Evolutionary conservation across 2,797 vertebrate species (phyloP), one percentile per base, ranked within the genome.

Genomic region (Knipowitschia caucasica): DNA sequence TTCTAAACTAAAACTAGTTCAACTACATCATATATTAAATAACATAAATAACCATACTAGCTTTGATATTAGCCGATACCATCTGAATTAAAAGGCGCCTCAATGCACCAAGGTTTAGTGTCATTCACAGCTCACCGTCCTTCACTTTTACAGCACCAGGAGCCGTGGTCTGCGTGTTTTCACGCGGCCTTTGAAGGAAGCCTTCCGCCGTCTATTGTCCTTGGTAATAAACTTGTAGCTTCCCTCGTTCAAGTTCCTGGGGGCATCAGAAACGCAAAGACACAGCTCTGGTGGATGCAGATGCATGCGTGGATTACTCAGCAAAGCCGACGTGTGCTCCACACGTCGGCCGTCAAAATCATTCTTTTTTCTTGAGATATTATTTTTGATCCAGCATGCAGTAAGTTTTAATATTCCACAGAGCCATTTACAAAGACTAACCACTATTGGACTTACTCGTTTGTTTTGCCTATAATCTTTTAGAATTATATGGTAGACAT

Each of bases 171-270:
- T 94, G 90, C 75, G 87, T 89, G 63, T 88, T 93, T 73, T 73
- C 66, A 49, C 75, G 63, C 61, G 55, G 47, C 59, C 73, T 79
- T 79, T 80, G 77, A 91, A 92, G 72, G 92, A 91, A 17, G 92
- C 92, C 81, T 92, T 94, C 78, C 89, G 90, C 82, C 91, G 86
- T 90, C 94, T 85, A 91, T 95, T 98, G 89, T 98, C 94, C 90
- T 97, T 98, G 92, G 95, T 98, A 91, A 98, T 98, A 92, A 99
- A 98, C 90, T 98, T 97, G 90, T 93, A 92, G 85, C 92, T 92
- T 81, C 86, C 94, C 89, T 84, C 93, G 71, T 94, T 97, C 94
- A 89, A 98, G 95, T 90, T 98, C 95, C 88, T 91, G 91, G 71
- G 91, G 21, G 55, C 46, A 49, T 49, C 30, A 31, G 45, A 49